Evolutionary conservation across 2,888 invertebrate species (phyloP), one percentile per base, ranked within the genome.

Genomic region (Philereme vetulata): DNA sequence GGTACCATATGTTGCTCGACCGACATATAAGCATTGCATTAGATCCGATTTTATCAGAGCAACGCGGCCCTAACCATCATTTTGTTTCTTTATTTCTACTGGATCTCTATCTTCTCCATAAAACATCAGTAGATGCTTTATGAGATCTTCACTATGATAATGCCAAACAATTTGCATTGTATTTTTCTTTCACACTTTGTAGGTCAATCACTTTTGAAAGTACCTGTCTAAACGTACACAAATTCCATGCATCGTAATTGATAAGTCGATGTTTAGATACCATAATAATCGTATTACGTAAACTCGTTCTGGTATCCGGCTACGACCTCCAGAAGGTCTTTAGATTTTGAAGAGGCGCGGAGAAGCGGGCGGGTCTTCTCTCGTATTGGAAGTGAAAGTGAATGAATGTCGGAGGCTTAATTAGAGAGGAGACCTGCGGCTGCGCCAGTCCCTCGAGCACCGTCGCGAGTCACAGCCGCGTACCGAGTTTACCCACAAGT

Each of bases 361-460:
- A 76, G 81, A 72, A 78, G 80, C 83, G 78, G 81, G 81, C 79
- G 84, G 84, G 78, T 87, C 89, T 83, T 88, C 86, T 85, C 85
- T 85, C 78, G 76, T 84, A 86, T 88, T 90, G 85, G 90, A 92
- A 92, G 92, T 92, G 92, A 92, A 92, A 92, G 92, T 91, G 89
- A 91, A 90, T 90, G 92, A 91, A 89, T 89, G 87, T 83, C 87
- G 78, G 86, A 90, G 89, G 85, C 90, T 92, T 92, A 92, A 91
- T 92, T 92, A 91, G 90, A 91, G 92, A 91, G 87, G 88, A 89
- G 86, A 81, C 81, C 80, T 77, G 84, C 81, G 85, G 78, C 80
- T 81, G 86, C 84, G 87, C 79, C 88, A 92, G 92, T 92, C 85
- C 85, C 86, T 84, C 86, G 78, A 84, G 80, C 80, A 75, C 80